phyloP scores from a whole-genome alignment of 2,888 invertebrate species.

The Cancer borealis region DNA sequence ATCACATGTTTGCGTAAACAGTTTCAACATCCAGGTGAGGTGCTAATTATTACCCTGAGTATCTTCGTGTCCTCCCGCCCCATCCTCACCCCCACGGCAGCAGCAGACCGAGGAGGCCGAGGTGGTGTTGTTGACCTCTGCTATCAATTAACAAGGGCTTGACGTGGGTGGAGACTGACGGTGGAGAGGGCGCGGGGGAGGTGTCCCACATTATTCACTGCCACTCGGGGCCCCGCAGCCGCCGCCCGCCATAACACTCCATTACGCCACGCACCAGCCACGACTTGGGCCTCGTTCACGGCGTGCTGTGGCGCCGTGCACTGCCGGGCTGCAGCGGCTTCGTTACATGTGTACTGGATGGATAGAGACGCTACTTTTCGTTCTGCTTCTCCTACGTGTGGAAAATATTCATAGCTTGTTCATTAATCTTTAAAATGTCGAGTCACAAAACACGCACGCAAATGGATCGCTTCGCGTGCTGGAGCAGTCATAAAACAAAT shows the following conservation, averaged over 20 bases:
- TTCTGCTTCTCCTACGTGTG: background rate
- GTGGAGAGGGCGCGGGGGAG: conserved; percentile 46
- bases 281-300: background rate
- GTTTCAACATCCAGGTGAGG: conserved; percentile 33
- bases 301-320: background rate
- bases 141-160: conserved; percentile 64
- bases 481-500: background rate
- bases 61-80: background rate
- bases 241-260: conserved; percentile 48
- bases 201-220: conserved; percentile 59
- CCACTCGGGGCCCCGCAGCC: conserved; percentile 42
- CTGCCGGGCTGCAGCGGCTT: background rate
- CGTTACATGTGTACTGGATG: background rate
- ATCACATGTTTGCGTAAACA: conserved; percentile 9
- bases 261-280: conserved; percentile 35
- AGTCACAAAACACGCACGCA: background rate
- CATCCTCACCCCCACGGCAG: conserved; percentile 1
- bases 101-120: conserved; percentile 43
- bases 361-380: background rate
- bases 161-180: conserved; percentile 62
- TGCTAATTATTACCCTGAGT: background rate
- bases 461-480: conserved; percentile 9
- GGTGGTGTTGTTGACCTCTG: conserved; percentile 61
- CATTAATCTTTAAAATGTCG: conserved; percentile 24
- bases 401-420: background rate